These are phyloP conservation scores for Archips crataeganus DNA, from an alignment of 2,888 invertebrate species.

Conservation along the genomic window DNA sequence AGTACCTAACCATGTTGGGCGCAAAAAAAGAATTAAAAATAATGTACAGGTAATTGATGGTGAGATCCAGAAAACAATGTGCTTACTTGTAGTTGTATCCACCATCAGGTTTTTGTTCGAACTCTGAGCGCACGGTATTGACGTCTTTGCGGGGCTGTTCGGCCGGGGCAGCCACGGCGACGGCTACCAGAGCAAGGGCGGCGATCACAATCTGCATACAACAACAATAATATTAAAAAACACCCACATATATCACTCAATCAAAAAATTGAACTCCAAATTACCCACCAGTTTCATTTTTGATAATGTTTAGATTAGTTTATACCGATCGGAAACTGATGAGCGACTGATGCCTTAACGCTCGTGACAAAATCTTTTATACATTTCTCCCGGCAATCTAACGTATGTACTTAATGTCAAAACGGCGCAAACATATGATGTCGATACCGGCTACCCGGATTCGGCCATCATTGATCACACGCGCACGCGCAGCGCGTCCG, in stretches of 20 bases:
- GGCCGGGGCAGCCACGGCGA: conserved; percentile 60
- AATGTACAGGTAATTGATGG: background rate
- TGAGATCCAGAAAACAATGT: background rate
- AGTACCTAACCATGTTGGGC: too few relatives aligned
- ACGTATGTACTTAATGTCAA: conserved; percentile 63
- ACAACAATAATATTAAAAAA: conserved; percentile 14
- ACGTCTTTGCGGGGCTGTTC: conserved; percentile 45
- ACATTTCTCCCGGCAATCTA: conserved; percentile 73
- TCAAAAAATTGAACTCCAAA: background rate
- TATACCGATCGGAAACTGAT: conserved; percentile 65
- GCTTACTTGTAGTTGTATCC: conserved; percentile 62
- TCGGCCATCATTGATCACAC: conserved; percentile 67
- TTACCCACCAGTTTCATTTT: conserved; percentile 76
- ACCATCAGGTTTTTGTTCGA: conserved; percentile 63
- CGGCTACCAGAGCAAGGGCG: conserved; percentile 68
- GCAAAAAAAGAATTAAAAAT: too few relatives aligned
- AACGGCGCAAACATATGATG: conserved; percentile 66
- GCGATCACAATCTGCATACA: conserved; percentile 59
- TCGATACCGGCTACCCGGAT: conserved; percentile 68
- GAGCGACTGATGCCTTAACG: conserved; percentile 73
- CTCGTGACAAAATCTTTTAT: conserved; percentile 74
- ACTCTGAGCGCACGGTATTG: conserved; percentile 61
- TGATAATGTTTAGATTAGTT: conserved; percentile 57
- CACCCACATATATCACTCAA: conserved; percentile 12
- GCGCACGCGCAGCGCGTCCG: conserved; percentile 29